Evolutionary conservation across 2,113 vertebrate genomes (phyloP).

Genomic region (Agelaius tricolor): DNA sequence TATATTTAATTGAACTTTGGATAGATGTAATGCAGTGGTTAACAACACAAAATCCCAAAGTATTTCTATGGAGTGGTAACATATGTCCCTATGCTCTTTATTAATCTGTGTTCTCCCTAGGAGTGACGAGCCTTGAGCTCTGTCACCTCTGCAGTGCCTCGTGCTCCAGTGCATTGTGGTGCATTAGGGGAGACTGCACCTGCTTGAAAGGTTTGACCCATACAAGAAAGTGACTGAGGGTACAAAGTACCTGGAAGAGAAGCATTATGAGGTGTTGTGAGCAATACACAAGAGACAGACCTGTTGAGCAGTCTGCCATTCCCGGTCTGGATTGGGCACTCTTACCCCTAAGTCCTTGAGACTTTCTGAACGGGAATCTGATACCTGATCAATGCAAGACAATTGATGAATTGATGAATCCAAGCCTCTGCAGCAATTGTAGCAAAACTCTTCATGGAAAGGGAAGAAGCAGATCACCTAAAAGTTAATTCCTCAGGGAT

Average conservation of each 20-base stretch:
- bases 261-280: neutral
- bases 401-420: neutral
- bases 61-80: neutral
- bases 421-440: neutral
- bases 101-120: neutral
- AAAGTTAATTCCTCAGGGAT: neutral
- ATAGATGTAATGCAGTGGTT: neutral
- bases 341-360: neutral
- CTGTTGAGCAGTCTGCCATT: neutral
- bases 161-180: neutral
- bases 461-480: neutral
- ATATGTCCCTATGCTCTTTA: neutral
- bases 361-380: neutral
- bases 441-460: neutral
- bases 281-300: neutral
- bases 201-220: neutral
- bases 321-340: neutral
- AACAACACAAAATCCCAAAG: neutral
- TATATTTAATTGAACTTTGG: neutral
- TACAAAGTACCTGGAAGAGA: neutral
- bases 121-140: neutral
- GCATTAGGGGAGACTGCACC: fast-evolving
- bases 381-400: neutral
- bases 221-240: fast-evolving
- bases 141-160: fast-evolving